phyloP scores from a whole-genome alignment of 1,140 invertebrate genomes.

The Antheraea pernyi region DNA sequence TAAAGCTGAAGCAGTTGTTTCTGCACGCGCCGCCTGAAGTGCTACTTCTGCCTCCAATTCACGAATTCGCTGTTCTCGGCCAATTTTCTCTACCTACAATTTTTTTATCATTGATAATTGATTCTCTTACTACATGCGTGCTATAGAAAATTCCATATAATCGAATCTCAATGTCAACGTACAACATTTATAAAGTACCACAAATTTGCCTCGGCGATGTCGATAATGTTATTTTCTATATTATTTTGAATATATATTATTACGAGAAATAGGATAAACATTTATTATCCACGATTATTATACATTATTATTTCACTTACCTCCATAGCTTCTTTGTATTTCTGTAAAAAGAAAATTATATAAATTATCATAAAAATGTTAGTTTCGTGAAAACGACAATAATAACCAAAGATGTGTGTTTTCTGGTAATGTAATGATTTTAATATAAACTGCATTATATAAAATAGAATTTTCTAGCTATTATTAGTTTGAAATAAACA shows the following conservation, averaged over 20 bases:
- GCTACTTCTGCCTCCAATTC: constrained; percentile 73
- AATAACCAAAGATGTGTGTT: no score
- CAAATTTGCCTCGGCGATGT: no score
- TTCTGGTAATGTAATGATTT: no score
- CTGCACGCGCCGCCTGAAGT: constrained; percentile 67
- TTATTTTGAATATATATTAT: not conserved
- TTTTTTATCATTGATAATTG: not conserved
- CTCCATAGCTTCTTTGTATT: constrained; percentile 82
- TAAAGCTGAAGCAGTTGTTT: constrained; percentile 72
- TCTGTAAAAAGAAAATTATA: constrained; percentile 61
- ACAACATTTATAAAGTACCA: no score
- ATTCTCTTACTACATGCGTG: not conserved
- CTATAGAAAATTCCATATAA: no score
- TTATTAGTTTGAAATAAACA: not conserved
- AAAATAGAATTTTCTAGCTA: not conserved
- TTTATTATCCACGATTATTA: not conserved
- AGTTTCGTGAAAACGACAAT: no score
- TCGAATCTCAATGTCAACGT: no score
- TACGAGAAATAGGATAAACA: not conserved
- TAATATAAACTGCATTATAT: not conserved
- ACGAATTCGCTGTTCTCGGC: constrained; percentile 59
- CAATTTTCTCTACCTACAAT: constrained; percentile 54
- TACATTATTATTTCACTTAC: constrained; percentile 71
- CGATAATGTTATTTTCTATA: no score
- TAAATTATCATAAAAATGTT: not conserved